phyloP scores from a whole-genome alignment of 2,888 invertebrate genomes.

The Axea sp. region DNA sequence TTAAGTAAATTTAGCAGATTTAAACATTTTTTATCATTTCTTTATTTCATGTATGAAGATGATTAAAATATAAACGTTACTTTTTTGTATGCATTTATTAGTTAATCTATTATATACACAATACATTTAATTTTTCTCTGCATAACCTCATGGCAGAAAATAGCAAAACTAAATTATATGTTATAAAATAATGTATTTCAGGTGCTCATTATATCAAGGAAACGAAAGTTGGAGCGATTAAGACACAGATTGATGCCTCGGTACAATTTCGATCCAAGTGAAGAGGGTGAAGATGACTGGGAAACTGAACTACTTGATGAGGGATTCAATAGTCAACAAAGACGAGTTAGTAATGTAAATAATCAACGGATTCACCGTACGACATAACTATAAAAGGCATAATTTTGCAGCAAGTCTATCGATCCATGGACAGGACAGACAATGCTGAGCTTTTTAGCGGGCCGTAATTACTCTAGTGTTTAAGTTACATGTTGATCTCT shows the following conservation, averaged over 20 bases:
- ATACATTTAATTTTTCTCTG: no score
- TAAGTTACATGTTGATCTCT: conserved; percentile 37
- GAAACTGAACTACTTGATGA: conserved; percentile 82
- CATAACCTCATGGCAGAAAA: no score
- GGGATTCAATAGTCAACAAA: conserved; percentile 73
- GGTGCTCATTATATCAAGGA: conserved; percentile 81
- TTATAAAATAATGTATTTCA: no score
- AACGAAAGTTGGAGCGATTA: conserved; percentile 81
- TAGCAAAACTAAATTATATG: no score
- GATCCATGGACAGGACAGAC: conserved; percentile 76
- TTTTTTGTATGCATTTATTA: no score
- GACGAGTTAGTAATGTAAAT: conserved; percentile 72
- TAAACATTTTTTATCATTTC: no score
- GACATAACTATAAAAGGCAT: conserved; percentile 67
- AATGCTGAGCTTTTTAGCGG: conserved; percentile 75
- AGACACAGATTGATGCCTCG: conserved; percentile 84
- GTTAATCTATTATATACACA: no score
- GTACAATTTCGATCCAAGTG: conserved; percentile 85
- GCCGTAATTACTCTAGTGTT: conserved; percentile 65
- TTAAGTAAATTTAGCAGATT: no score
- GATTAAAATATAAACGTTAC: no score
- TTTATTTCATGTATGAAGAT: no score
- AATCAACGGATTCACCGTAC: conserved; percentile 60
- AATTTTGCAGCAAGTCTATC: conserved; percentile 76
- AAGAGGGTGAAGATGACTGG: conserved; percentile 85